Conservation (phyloP, 1,140 invertebrate genomes). For the Hylyphantes graminicola region DNA sequence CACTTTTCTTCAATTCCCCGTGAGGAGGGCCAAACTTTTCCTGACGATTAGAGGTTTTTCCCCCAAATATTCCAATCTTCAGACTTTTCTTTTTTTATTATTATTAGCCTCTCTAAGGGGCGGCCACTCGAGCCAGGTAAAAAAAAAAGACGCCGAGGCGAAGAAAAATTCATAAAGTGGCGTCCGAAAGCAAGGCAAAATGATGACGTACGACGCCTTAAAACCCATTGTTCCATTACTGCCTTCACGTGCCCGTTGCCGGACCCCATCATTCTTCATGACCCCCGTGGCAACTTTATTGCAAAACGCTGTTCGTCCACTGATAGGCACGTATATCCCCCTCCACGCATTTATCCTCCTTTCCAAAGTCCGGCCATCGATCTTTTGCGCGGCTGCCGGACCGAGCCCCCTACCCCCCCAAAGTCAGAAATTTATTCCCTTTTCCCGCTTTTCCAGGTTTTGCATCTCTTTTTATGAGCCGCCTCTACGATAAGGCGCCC, state of each 20-base stretch:
- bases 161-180: constrained; percentile 61
- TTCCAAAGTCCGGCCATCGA: constrained; percentile 58
- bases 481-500: constrained; percentile 26
- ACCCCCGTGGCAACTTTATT: constrained; percentile 60
- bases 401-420: not conserved
- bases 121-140: constrained; percentile 46
- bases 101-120: constrained; percentile 47
- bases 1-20: not conserved
- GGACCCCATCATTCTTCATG: constrained; percentile 61
- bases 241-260: constrained; percentile 54
- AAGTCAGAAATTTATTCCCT: constrained; percentile 47
- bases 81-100: constrained; percentile 11
- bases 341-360: constrained; percentile 53
- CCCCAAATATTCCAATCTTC: constrained; percentile 30
- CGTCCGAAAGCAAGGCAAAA: constrained; percentile 52
- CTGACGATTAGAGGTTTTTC: constrained; percentile 33
- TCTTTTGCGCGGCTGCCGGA: constrained; percentile 41
- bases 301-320: constrained; percentile 60
- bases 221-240: constrained; percentile 60
- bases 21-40: constrained; percentile 11
- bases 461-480: constrained; percentile 54
- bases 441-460: constrained; percentile 25
- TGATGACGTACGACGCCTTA: constrained; percentile 61
- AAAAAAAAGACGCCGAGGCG: constrained; percentile 24
- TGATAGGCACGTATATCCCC: constrained; percentile 57